Evolutionary conservation across 1,140 invertebrate species (phyloP).

Genomic region (Arctopsyche grandis): DNA sequence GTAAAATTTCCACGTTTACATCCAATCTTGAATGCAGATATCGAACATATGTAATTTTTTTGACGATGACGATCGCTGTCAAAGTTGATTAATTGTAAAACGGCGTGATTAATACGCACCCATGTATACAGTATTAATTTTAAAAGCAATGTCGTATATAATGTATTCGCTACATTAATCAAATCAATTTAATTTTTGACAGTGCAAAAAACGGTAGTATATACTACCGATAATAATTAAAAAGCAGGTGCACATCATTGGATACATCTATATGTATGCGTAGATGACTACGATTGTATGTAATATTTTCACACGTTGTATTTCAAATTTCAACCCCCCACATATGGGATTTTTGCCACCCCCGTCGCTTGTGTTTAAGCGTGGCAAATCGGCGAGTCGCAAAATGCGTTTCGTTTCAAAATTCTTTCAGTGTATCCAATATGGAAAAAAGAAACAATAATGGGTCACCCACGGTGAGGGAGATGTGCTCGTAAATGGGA

Average conservation of each 20-base stretch:
- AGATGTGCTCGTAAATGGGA: constrained; percentile 2
- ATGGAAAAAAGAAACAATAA: constrained; percentile 7
- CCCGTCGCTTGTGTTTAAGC: too few species aligned
- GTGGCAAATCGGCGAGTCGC: too few species aligned
- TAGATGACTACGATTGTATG: background rate
- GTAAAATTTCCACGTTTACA: background rate
- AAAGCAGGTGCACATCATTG: background rate
- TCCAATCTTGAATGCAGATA: background rate
- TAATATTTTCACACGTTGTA: background rate
- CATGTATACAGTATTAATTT: constrained; percentile 25
- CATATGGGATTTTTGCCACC: too few species aligned
- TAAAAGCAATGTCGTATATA: background rate
- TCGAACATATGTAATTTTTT: background rate
- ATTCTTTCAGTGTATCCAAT: too few species aligned
- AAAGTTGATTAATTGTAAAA: constrained; percentile 21
- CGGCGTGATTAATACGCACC: constrained; percentile 21
- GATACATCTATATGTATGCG: background rate
- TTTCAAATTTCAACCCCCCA: too few species aligned
- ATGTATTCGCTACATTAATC: constrained; percentile 25
- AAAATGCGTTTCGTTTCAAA: too few species aligned
- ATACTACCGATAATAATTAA: constrained; percentile 5
- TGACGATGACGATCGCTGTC: constrained; percentile 2
- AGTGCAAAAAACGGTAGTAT: background rate
- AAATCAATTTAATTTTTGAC: constrained; percentile 32
- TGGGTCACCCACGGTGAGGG: constrained; percentile 21